phyloP scores from a whole-genome alignment of 2,113 vertebrate species.

The Thomomys bottae region DNA sequence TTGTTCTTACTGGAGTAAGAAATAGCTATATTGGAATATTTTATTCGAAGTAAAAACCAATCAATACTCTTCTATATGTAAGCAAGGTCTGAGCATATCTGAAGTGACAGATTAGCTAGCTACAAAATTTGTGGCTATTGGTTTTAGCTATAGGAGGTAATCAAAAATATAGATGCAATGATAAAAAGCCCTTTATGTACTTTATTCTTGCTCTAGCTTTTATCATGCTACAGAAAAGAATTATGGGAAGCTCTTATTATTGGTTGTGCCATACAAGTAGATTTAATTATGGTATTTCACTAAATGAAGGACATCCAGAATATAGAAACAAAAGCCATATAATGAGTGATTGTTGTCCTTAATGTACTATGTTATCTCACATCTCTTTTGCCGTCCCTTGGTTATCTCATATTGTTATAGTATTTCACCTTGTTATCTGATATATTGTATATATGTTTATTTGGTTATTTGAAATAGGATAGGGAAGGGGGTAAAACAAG shows the following conservation, averaged over 20 bases:
- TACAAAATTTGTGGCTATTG: constrained; percentile 50
- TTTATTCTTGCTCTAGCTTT: constrained; percentile 16
- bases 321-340: too few relatives aligned
- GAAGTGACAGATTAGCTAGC: constrained; percentile 56
- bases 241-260: neutral
- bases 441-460: too few relatives aligned
- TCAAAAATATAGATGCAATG: constrained; percentile 32
- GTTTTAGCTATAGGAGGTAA: constrained; percentile 51
- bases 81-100: constrained; percentile 50
- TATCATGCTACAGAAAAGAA: constrained; percentile 13
- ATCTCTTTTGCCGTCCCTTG: too few relatives aligned
- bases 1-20: constrained; percentile 18
- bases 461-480: too few relatives aligned
- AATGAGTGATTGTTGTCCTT: too few relatives aligned
- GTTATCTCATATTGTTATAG: too few relatives aligned
- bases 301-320: too few relatives aligned
- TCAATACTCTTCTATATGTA: constrained; percentile 1
- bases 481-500: too few relatives aligned
- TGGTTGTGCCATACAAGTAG: neutral
- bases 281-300: too few relatives aligned
- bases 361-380: too few relatives aligned
- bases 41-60: constrained; percentile 13
- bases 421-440: too few relatives aligned
- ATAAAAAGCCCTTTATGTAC: neutral
- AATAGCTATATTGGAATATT: neutral